phyloP scores from a whole-genome alignment of 2,797 vertebrate genomes.

The Lagodon rhomboides region DNA sequence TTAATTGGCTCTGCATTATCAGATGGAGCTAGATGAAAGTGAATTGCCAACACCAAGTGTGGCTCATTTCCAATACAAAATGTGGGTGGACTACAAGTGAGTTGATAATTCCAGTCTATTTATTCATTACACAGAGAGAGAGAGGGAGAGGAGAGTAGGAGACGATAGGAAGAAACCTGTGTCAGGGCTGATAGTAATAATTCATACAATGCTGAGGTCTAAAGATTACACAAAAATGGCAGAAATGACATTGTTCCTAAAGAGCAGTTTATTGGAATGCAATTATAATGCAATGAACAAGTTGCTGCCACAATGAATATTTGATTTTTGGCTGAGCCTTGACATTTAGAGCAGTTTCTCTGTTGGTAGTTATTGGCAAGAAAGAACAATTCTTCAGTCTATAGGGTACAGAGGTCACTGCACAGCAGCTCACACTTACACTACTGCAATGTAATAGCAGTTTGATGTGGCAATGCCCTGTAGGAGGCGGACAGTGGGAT shows the following conservation, averaged over 20 bases:
- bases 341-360: constrained; percentile 33
- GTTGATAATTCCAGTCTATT: constrained; percentile 57
- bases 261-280: constrained; percentile 45
- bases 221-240: constrained; percentile 46
- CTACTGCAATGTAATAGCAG: neutral
- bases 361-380: constrained; percentile 28
- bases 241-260: constrained; percentile 43
- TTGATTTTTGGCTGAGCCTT: constrained; percentile 23
- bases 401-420: constrained; percentile 6
- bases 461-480: neutral
- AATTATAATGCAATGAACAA: constrained; percentile 35
- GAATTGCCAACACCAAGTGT: constrained; percentile 44
- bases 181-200: constrained; percentile 59
- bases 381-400: constrained; percentile 16
- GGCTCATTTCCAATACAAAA: constrained; percentile 54
- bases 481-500: neutral
- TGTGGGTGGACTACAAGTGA: constrained; percentile 63
- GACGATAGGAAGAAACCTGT: constrained; percentile 46
- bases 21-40: constrained; percentile 31
- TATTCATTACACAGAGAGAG: constrained; percentile 53
- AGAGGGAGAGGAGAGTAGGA: constrained; percentile 15
- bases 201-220: constrained; percentile 46
- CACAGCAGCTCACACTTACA: constrained; percentile 9
- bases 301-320: constrained; percentile 35
- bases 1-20: constrained; percentile 67